Conservation (phyloP, 2,888 invertebrate genomes). For the Amiota minor region DNA sequence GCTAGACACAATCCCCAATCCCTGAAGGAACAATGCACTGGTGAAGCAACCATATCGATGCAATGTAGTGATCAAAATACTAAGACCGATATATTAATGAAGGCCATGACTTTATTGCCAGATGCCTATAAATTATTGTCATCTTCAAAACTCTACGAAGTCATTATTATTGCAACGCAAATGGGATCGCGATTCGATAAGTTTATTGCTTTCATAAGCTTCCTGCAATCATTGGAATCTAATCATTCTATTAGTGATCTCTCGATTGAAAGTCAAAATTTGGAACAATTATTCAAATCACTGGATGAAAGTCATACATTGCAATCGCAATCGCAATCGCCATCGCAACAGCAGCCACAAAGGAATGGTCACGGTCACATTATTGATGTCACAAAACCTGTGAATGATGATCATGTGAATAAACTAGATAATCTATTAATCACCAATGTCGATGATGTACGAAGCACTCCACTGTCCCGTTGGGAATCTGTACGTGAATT, state of each 20-base stretch:
- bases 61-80: conserved; percentile 55
- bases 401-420: conserved; percentile 42
- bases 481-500: conserved; percentile 73
- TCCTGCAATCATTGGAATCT: conserved; percentile 74
- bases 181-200: conserved; percentile 54
- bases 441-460: conserved; percentile 48
- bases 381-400: conserved; percentile 39
- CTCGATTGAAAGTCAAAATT: conserved; percentile 77
- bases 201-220: conserved; percentile 58
- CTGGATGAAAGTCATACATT: conserved; percentile 26
- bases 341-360: conserved; percentile 9
- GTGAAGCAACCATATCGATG: conserved; percentile 64
- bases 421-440: conserved; percentile 39
- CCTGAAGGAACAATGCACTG: conserved; percentile 68
- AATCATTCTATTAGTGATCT: conserved; percentile 72
- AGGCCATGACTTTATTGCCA: conserved; percentile 52
- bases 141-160: conserved; percentile 43
- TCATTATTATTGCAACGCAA: conserved; percentile 61
- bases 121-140: conserved; percentile 54
- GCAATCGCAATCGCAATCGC: conserved; percentile 39
- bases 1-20: conserved; percentile 69
- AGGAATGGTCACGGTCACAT: conserved; percentile 40
- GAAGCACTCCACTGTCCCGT: conserved; percentile 49
- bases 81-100: conserved; percentile 50
- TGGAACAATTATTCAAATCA: conserved; percentile 78